Base-by-base conservation (phyloP, 2,888 invertebrate genomes). In the Coronaproctus castanopsis region DNA sequence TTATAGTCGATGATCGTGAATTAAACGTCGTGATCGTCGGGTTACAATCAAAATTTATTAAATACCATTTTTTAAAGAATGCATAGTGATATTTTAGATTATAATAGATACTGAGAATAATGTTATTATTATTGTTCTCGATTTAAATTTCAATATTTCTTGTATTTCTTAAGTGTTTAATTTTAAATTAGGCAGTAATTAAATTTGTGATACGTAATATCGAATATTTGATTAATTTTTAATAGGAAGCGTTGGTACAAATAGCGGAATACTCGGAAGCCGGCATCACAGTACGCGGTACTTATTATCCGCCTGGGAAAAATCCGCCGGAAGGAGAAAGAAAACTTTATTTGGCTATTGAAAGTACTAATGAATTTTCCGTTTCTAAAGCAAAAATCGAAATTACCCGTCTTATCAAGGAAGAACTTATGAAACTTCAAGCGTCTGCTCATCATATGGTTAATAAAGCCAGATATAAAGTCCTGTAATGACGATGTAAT, bases 221-320 rank as follows among this genome's bases (percentile, higher is more conserved):
- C n/a, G n/a, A n/a, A n/a, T n/a, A n/a, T n/a, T n/a, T n/a, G n/a
- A n/a, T n/a, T n/a, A n/a, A n/a, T n/a, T n/a, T n/a, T n/a, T n/a
- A n/a, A n/a, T 77, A 88, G 83, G 98, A 99, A 75, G 95, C 97
- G 3, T 74, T 99, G 65, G 93, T 93, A 0, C 90, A 97, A 70
- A 96, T 99, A 68, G 92, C 93, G 55, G 98, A 99, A 72, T 97
- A 96, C 73, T 96, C 96, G 0, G 98, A 99, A 72, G 98, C 97
- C 0, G 98, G 98, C 49, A 87, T 99, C 63, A 96, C 97, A 0
- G 98, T 99, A 0, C 80, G 97, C 52, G 98, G 98, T n/a, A 95
- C 95, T 0, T 91, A 90, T 69, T 92, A 92, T 10, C 85, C 85
- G 0, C 81, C 87, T 1, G 93, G 93, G 61, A 91, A 93, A 71